phyloP scores from a whole-genome alignment of 2,797 vertebrate genomes.

The Phrynocephalus vlangalii region DNA sequence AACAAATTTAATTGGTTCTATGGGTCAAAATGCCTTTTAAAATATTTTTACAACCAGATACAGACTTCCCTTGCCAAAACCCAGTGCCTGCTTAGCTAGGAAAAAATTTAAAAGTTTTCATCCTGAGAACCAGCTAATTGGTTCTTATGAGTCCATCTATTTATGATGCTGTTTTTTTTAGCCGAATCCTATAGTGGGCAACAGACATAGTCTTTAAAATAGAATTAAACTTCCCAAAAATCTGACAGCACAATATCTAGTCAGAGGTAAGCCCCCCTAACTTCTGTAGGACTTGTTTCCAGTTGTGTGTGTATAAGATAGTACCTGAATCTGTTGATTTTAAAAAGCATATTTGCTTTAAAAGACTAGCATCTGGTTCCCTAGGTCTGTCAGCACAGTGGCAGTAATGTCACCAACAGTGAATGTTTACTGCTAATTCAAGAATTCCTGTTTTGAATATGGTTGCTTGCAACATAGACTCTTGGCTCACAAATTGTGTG shows the following conservation, averaged over 20 bases:
- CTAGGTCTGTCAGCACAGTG: too few relatives aligned
- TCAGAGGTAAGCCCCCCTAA: background rate
- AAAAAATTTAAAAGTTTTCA: too few relatives aligned
- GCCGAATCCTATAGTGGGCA: constrained; percentile 4
- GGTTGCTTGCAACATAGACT: too few relatives aligned
- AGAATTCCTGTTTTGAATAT: too few relatives aligned
- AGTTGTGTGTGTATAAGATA: background rate
- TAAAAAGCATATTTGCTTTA: background rate
- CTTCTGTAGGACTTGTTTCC: background rate
- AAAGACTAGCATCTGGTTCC: background rate
- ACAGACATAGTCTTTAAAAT: constrained; percentile 22
- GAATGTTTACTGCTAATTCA: too few relatives aligned
- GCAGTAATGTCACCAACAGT: too few relatives aligned
- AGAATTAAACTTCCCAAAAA: background rate
- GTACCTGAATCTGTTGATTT: background rate
- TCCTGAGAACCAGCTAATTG: constrained; percentile 12
- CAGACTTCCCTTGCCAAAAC: too few relatives aligned
- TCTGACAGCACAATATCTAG: background rate
- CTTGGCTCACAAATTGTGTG: too few relatives aligned
- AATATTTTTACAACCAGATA: too few relatives aligned
- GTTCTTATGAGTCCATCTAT: constrained; percentile 8
- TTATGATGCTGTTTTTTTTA: constrained; percentile 39
- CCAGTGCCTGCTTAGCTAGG: too few relatives aligned
- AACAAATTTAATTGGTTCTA: too few relatives aligned
- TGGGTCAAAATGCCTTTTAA: too few relatives aligned